Conservation (phyloP, 2,113 vertebrate genomes). For the Piprites chloris region DNA sequence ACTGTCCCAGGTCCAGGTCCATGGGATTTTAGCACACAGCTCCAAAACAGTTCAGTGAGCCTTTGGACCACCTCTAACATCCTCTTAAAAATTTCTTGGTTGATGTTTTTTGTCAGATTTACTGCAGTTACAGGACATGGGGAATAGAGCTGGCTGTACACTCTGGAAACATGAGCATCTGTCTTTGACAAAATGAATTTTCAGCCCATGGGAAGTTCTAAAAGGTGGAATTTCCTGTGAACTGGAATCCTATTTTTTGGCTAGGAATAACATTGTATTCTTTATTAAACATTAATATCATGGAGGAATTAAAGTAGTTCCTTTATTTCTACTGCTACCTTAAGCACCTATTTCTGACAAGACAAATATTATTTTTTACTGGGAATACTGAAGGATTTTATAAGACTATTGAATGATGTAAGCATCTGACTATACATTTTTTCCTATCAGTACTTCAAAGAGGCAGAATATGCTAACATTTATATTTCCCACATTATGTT, state of each 20-base stretch:
- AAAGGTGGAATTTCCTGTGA: background rate
- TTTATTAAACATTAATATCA: background rate
- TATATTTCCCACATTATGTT: background rate
- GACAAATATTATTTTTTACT: background rate
- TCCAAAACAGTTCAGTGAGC: background rate
- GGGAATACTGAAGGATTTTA: background rate
- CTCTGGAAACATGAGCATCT: background rate
- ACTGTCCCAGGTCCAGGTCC: background rate
- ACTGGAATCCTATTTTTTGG: background rate
- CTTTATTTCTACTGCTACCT: background rate
- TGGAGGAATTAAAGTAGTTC: background rate
- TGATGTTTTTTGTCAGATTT: background rate
- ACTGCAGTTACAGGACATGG: background rate
- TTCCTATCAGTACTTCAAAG: background rate
- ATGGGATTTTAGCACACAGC: background rate
- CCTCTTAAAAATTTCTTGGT: background rate
- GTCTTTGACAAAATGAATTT: background rate
- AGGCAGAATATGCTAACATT: background rate
- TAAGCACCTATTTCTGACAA: background rate
- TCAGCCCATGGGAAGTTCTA: background rate
- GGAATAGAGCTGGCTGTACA: background rate
- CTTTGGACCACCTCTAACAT: background rate
- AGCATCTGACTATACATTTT: background rate
- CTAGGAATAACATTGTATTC: background rate
- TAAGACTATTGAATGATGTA: background rate